Percentiles rank a stretch among this genome's conserved stretches.
phyloP scores from a whole-genome alignment of 2,888 invertebrate species.

The Metalampra italica region DNA sequence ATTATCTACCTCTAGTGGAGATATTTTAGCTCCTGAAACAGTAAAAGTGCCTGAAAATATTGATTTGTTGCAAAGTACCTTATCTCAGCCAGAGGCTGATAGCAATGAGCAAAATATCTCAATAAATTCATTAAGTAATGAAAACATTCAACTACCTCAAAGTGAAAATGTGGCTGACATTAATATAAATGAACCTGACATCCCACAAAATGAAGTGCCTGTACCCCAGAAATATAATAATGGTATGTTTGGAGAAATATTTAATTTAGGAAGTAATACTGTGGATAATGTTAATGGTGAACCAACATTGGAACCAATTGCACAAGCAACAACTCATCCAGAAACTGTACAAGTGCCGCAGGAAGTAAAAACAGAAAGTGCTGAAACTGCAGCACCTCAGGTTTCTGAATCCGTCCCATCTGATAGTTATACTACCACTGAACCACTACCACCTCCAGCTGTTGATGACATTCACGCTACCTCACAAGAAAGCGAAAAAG shows the following conservation, averaged over 20 bases:
- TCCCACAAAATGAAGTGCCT: constrained; percentile 8
- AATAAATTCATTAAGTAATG: constrained; percentile 20
- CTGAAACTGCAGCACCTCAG: not conserved
- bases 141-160: constrained; percentile 21
- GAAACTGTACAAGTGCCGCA: not conserved
- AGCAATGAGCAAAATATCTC: constrained; percentile 39
- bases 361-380: not conserved
- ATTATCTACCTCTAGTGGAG: constrained; percentile 23
- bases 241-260: constrained; percentile 10
- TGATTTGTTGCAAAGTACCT: constrained; percentile 27
- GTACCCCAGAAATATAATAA: constrained; percentile 12
- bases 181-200: constrained; percentile 15
- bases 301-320: not conserved
- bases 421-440: constrained; percentile 11
- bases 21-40: constrained; percentile 14
- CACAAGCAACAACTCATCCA: constrained; percentile 1
- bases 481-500: constrained; percentile 3
- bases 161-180: constrained; percentile 24
- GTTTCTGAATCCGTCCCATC: not conserved
- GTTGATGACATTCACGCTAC: not conserved
- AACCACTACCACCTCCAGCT: constrained; percentile 9
- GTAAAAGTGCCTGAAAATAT: constrained; percentile 34
- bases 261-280: constrained; percentile 9
- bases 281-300: constrained; percentile 5
- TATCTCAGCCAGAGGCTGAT: constrained; percentile 27